Evolutionary conservation across 35 echinoderm and acorn worm genomes (phyloP), one percentile per base, ranked within the genome.

Genomic region (Holothuria glaberrima): DNA sequence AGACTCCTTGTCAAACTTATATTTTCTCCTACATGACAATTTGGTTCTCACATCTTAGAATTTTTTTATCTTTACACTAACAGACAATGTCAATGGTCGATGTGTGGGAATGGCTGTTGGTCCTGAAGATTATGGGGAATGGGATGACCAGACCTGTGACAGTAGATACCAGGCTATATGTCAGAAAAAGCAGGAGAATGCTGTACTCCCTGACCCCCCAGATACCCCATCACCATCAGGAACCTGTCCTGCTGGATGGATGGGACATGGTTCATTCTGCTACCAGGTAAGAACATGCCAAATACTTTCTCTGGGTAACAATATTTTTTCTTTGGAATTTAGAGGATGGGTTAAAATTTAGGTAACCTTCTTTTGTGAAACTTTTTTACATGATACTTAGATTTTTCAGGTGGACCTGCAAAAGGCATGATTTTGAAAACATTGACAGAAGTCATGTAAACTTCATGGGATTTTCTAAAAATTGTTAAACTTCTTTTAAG

Each of bases 111-210:
- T 93, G 63, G 45, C 27, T 68, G 61, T 75, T 27, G 75, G 64
- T 54, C 57, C 58, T 7, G 48, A 45, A 17, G 24, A 57, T 9
- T 72, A 57, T 65, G 91, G 91, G 0, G 22, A 82, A 6, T 93
- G 91, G 91, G 86, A 93, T 59, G 91, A 93, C 63, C 86, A 89
- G 30, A 48, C 72, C 10, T 93, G 86, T 61, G 86, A 88, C 14
- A 88, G 86, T 63, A 67, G 75, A 61, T 89, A 82, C 48, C 63
- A 57, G 10, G 68, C 86, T 25, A 93, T 93, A 21, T 93, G 91
- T 81, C 86, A 93, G 63, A 93, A 72, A 48, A 21, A 41, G 2
- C 74, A 83, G 30, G 72, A 80, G 21, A 54, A 35, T 30, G 75
- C 56, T 9, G 31, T 35, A 18, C 26, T 35, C 4, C 74, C 86